Evolutionary conservation across 1,140 invertebrate genomes (phyloP).

Genomic region (Pseudomyrmex flavicornis): DNA sequence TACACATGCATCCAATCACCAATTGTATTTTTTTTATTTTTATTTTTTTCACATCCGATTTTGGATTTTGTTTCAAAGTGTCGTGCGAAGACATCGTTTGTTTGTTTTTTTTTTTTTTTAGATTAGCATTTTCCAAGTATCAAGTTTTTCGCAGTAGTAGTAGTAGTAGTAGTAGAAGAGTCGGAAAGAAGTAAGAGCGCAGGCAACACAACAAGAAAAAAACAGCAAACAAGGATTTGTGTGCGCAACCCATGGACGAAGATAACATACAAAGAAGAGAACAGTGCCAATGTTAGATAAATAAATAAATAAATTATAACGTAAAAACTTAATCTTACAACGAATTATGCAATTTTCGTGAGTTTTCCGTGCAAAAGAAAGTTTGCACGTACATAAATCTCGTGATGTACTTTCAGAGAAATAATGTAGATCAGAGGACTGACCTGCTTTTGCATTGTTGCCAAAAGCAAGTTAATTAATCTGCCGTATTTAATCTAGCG

Average conservation of each 20-base stretch:
- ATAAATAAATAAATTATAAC: conserved; percentile 66
- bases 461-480: conserved; percentile 75
- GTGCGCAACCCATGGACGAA: conserved; percentile 80
- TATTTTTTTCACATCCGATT: conserved; percentile 49
- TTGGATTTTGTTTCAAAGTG: conserved; percentile 61
- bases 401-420: background rate
- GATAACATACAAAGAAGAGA: conserved; percentile 83
- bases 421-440: conserved; percentile 75
- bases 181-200: conserved; percentile 79
- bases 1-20: conserved; percentile 73
- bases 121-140: conserved; percentile 69
- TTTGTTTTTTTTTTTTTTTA: conserved; percentile 67
- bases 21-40: conserved; percentile 46
- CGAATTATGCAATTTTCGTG: background rate
- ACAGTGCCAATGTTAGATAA: conserved; percentile 81
- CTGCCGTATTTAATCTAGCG: conserved; percentile 73
- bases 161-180: conserved; percentile 67
- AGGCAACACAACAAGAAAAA: conserved; percentile 80
- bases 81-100: conserved; percentile 65
- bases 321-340: conserved; percentile 33
- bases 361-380: conserved; percentile 29
- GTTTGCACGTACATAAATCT: conserved; percentile 16
- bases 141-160: conserved; percentile 76
- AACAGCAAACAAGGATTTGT: conserved; percentile 82
- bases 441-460: conserved; percentile 62